A percentile compares a stretch with the other conserved stretches of the same genome.
Conservation (phyloP, 2,797 vertebrate species). For the Pseudomugil gertrudae region DNA sequence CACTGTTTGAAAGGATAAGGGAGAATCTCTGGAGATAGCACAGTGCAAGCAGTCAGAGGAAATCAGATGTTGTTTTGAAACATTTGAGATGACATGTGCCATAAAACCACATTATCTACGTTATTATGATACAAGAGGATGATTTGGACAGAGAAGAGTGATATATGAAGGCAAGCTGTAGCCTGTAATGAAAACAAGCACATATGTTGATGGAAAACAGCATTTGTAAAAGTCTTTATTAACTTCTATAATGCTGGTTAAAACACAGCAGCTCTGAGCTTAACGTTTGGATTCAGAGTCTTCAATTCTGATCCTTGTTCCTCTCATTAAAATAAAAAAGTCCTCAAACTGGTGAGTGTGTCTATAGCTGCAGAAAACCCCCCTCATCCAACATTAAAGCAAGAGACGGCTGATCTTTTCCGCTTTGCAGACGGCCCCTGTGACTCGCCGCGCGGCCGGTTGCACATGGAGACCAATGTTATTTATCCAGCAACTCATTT, state of each 20-base stretch:
- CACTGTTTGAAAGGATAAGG: slow-evolving; percentile 17
- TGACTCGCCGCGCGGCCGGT: not conserved
- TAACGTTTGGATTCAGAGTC: not conserved
- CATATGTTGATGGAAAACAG: no score
- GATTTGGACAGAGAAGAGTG: not conserved
- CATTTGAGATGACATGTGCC: not conserved
- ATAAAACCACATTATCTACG: slow-evolving; percentile 5
- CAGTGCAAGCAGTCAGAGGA: slow-evolving; percentile 12
- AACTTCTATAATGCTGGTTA: no score
- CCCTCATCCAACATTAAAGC: not conserved
- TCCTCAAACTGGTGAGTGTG: not conserved
- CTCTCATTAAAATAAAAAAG: not conserved
- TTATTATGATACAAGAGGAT: not conserved
- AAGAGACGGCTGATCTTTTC: not conserved
- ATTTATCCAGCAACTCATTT: not conserved
- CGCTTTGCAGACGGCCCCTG: not conserved
- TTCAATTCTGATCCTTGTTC: no score
- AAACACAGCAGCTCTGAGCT: not conserved
- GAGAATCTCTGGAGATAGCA: slow-evolving; percentile 23
- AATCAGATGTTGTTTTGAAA: slow-evolving; percentile 25
- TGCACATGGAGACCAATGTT: not conserved
- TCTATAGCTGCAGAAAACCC: not conserved
- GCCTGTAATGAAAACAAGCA: not conserved
- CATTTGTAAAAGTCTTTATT: not conserved
- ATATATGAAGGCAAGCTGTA: not conserved